A percentile compares a stretch with the other conserved stretches of the same genome.
These are phyloP conservation scores for Neogobius melanostomus DNA, from an alignment of 2,113 vertebrate species.

Conservation along the genomic window DNA sequence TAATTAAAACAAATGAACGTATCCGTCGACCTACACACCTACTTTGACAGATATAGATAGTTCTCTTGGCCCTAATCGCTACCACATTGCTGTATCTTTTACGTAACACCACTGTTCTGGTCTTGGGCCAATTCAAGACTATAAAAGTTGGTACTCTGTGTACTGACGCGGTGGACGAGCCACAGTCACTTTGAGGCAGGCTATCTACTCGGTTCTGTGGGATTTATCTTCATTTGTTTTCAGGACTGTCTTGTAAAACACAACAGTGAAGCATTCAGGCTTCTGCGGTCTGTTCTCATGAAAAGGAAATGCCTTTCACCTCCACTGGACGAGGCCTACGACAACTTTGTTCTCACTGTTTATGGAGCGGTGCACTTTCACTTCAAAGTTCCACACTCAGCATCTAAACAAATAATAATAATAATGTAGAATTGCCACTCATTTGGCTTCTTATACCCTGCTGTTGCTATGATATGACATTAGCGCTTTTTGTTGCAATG, in stretches of 20 bases:
- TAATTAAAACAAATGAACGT: no score
- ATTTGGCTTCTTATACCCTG: slow-evolving; percentile 13
- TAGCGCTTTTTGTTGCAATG: slow-evolving; percentile 16
- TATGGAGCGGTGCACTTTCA: neutral
- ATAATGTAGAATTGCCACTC: no score
- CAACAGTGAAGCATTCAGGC: neutral
- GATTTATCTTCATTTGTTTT: slow-evolving; percentile 43
- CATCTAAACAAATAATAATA: no score
- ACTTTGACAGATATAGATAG: no score
- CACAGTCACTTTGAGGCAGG: slow-evolving; percentile 23
- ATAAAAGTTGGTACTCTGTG: slow-evolving; percentile 9
- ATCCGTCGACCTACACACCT: no score
- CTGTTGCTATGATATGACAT: neutral
- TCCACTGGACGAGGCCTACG: slow-evolving; percentile 16
- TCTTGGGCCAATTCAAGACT: neutral
- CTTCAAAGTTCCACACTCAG: neutral
- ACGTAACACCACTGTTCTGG: neutral
- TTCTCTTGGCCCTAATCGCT: no score
- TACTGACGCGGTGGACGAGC: slow-evolving; percentile 22
- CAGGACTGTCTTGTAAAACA: slow-evolving; percentile 38
- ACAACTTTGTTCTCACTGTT: slow-evolving; percentile 7
- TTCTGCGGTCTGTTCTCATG: slow-evolving; percentile 21
- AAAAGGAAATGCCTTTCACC: slow-evolving; percentile 1
- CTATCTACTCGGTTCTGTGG: neutral
- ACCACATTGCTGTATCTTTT: no score